Base-by-base conservation (phyloP, 2,888 invertebrate genomes). In the Parasteatoda lunata region DNA sequence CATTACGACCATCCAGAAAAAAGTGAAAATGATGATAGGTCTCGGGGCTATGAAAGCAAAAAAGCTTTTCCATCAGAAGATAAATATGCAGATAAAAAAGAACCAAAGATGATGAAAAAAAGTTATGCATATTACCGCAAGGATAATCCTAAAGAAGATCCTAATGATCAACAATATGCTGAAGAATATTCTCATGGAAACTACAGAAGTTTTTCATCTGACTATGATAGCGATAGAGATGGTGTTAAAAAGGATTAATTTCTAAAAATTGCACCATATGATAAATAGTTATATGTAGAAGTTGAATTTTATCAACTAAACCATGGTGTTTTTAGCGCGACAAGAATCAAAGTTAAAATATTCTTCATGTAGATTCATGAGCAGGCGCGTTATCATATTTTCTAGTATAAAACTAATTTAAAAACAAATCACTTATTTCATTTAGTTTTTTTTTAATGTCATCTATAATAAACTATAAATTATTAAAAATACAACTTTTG, bases 151-250 rank as follows among this genome's bases (percentile, higher is more conserved):
- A 84, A 88, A 15, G 73, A 77, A 15, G 82, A 85, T 68, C 88
- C 88, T 49, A 77, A 88, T 65, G 84, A 85, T 45, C 88, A 85
- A n/a, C 85, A 82, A 7, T 85, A 71, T 15, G 82, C 83, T 66
- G 88, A 88, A 82, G 88, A 88, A 76, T 88, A 85, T 9, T 81
- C 85, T 13, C 84, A 85, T 47, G 88, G 88, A 15, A 88, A 81
- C 59, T 88, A 79, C 70, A 73, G 85, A 51, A 88, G 88, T 30
- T 88, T 85, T 73, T 88, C 88, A 9, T 81, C 88, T 59, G 81
- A 82, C n/a, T 88, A 88, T 59, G 88, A 88, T 64, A 88, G 88
- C 45, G 85, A 88, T 49, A 77, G 82, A 59, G 88, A 88, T 73
- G 88, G 84, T 5, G 84, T 80, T 0, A 84, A 88, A 45, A 87